Percentiles rank a stretch among this genome's conserved stretches.
These are phyloP conservation scores for Trachelus stipa DNA, from an alignment of 2,888 invertebrate genomes.

Conservation along the genomic window DNA sequence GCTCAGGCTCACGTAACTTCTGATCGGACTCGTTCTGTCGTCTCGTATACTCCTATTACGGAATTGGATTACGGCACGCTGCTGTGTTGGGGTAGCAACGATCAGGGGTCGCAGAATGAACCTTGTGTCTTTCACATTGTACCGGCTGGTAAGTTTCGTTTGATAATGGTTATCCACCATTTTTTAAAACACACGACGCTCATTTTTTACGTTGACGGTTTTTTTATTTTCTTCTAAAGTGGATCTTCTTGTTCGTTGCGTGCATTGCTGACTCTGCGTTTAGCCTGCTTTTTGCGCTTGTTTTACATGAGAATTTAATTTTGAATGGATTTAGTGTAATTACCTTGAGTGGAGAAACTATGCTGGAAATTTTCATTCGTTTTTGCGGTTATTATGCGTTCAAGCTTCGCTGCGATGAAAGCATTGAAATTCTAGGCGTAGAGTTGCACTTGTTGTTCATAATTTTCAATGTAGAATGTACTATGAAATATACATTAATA, in stretches of 20 bases:
- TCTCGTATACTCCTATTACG: constrained; percentile 78
- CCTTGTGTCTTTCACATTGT: constrained; percentile 81
- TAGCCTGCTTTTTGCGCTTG: neutral
- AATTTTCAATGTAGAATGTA: neutral
- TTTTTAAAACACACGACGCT: neutral
- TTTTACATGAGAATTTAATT: neutral
- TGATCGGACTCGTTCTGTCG: constrained; percentile 75
- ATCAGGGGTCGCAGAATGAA: constrained; percentile 77
- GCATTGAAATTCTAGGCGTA: neutral
- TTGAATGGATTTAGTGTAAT: neutral
- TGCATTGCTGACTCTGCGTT: neutral
- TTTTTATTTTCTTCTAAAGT: neutral
- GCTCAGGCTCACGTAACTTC: constrained; percentile 73
- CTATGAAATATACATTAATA: neutral
- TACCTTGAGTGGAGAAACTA: neutral
- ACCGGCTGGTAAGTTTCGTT: constrained; percentile 73
- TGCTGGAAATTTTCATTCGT: neutral
- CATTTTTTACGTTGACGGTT: neutral
- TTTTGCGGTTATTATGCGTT: neutral
- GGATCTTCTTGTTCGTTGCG: neutral
- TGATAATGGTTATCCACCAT: neutral
- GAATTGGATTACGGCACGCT: constrained; percentile 81
- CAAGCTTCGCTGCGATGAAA: neutral
- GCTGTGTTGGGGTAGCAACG: constrained; percentile 80
- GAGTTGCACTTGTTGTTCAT: neutral